Base-by-base conservation (phyloP, 1,140 invertebrate species). In the Ostrea edulis region DNA sequence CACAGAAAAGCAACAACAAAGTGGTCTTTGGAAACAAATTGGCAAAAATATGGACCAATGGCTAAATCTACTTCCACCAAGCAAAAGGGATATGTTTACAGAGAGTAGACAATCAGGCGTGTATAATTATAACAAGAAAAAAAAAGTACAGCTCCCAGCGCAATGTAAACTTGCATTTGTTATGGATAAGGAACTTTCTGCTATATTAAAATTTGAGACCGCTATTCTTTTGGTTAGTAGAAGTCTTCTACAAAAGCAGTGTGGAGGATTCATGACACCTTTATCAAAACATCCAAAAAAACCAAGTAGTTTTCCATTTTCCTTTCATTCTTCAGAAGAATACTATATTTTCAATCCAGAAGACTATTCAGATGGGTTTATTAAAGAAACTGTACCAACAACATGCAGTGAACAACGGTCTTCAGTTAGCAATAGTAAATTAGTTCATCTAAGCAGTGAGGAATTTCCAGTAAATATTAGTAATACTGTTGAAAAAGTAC, bases 121-220 rank as follows among this genome's bases (percentile, higher is more conserved):
- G 8, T 82, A 44, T 20, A 11, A 11, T 4, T 82, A 29, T 22
- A 82, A 82, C 22, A 35, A 35, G 12, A 82, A 35, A 8, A 82
- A 82, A 82, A 35, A 1, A 29, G 12, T 82, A 52, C n/a, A 35
- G 4, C 2, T 82, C 22, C 11, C 25, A 0, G 8, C 22, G 8
- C 77, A 82, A 52, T 82, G 77, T 82, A 82, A 82, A 52, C 8
- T 52, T 11, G 25, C 77, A 25, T 52, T 82, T 35, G 77, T 82
- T 0, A 82, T 25, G 77, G 77, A 82, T 8, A 82, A 82, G 4
- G 29, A 82, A 29, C 29, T 25, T 35, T n/a, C 9, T 8, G 20
- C 9, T 8, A 82, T 82, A 4, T 8, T 29, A 35, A 35, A 82
- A 12, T 82, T 82, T 82, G 77, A 52, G n/a, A 9, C 29, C 20